Evolutionary conservation across 2,113 vertebrate species (phyloP), one percentile per base, ranked within the genome.

Genomic region (Cisticola juncidis): DNA sequence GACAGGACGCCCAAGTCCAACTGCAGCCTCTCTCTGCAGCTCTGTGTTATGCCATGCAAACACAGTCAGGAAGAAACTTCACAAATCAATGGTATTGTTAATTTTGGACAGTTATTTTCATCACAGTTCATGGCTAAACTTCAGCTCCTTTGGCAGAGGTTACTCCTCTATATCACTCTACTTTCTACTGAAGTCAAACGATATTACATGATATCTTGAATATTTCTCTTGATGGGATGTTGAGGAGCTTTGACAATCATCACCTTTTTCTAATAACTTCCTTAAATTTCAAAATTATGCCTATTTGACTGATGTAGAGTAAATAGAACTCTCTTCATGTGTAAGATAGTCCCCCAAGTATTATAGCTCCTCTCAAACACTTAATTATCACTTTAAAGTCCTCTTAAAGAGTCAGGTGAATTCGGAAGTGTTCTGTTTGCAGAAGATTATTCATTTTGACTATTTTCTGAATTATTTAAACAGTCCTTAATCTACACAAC

Each of bases 391-490:
- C 38, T 90, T 91, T 92, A 85, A 95, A 94, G 28, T 9, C 33
- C 35, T 95, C 90, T 91, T 86, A 38, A 95, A 58, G 29, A 92
- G 58, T 96, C 74, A 90, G 85, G 47, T 96, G 68, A 92, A 87
- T 88, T 83, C 40, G 88, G 85, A 88, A 96, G 94, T 77, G 62
- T 88, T 91, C 70, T 93, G 50, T 96, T 95, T 90, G 68, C 87
- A 88, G 62, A 85, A 93, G 94, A 90, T 90, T 4, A 96, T 44
- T 77, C 14, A 48, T 80, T 95, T 93, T 87, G 9, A 92, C 66
- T 69, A 66, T 94, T 95, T 96, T 92, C 73, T 92, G 89, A 94
- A 79, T 78, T 95, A 90, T 87, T 93, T 90, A 86, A 89, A 90
- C 71, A 69, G 66, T 81, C 9, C 14, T 87, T 79, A 77, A 94